These are phyloP conservation scores for Morpho achilles DNA, from an alignment of 2,888 invertebrate species.

Conservation along the genomic window DNA sequence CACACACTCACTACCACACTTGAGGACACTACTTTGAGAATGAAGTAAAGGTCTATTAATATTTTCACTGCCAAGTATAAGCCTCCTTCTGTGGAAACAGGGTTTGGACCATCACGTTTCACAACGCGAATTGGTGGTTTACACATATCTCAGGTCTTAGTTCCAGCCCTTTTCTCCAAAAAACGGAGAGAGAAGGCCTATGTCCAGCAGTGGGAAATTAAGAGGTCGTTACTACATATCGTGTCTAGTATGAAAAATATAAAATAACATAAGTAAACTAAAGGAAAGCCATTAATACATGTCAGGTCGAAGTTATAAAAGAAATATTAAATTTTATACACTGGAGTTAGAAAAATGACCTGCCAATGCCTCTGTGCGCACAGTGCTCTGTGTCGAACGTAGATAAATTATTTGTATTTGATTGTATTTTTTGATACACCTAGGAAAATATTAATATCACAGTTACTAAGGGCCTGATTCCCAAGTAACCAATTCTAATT, in stretches of 20 bases:
- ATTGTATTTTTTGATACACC: neutral
- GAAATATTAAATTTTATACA: constrained; percentile 23
- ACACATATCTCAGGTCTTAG: neutral
- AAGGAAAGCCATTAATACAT: constrained; percentile 20
- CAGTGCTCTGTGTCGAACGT: constrained; percentile 8
- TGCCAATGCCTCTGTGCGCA: constrained; percentile 30
- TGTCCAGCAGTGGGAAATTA: too few species aligned
- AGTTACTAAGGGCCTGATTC: neutral
- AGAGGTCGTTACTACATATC: neutral
- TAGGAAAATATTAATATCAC: neutral
- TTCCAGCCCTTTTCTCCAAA: too few species aligned
- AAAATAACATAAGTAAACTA: constrained; percentile 3
- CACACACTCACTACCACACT: too few species aligned
- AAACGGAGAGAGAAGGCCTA: too few species aligned
- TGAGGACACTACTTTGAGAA: too few species aligned
- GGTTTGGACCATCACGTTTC: neutral
- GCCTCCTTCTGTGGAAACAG: neutral
- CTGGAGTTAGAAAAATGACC: constrained; percentile 19
- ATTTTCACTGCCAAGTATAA: too few species aligned
- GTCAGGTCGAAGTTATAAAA: constrained; percentile 19
- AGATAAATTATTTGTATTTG: constrained; percentile 7
- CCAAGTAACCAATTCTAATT: too few species aligned
- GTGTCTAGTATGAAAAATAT: constrained; percentile 2
- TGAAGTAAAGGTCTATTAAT: too few species aligned
- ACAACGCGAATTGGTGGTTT: neutral